These are phyloP conservation scores for Teinopalpus imperialis DNA, from an alignment of 2,888 invertebrate species.

Conservation along the genomic window DNA sequence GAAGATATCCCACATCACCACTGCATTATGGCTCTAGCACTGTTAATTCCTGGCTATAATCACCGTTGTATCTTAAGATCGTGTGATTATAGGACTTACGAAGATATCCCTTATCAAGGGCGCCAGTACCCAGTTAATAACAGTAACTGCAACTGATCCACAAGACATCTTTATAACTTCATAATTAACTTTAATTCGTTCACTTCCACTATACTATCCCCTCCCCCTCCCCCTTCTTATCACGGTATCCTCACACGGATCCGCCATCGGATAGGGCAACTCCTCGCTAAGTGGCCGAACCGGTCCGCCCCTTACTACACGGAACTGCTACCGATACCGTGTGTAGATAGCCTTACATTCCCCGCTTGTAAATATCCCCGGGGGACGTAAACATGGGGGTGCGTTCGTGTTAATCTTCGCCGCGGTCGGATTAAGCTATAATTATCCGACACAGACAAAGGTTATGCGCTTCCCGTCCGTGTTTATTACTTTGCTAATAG, in stretches of 20 bases:
- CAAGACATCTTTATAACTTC: no score
- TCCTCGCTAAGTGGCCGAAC: neutral
- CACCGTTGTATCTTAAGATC: no score
- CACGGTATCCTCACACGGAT: neutral
- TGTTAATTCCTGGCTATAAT: no score
- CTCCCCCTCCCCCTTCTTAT: neutral
- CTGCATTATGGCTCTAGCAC: no score
- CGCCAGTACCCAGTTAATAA: no score
- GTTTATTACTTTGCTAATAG: constrained; percentile 13
- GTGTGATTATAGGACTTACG: no score
- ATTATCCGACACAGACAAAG: constrained; percentile 3
- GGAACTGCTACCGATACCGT: constrained; percentile 7
- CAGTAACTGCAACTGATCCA: no score
- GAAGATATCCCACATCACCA: no score
- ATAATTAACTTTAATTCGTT: neutral
- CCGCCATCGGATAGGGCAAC: neutral
- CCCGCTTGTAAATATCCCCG: constrained; percentile 8
- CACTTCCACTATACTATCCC: neutral
- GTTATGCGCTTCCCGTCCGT: neutral
- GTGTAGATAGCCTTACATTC: constrained; percentile 4
- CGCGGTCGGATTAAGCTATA: constrained; percentile 4
- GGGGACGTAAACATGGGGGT: neutral
- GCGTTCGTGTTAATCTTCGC: constrained; percentile 3
- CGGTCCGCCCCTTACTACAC: constrained; percentile 1
- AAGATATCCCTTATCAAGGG: no score